Percentiles rank a stretch among this genome's conserved stretches.
Conservation (phyloP, 2,888 invertebrate genomes). For the Acronicta leporina region DNA sequence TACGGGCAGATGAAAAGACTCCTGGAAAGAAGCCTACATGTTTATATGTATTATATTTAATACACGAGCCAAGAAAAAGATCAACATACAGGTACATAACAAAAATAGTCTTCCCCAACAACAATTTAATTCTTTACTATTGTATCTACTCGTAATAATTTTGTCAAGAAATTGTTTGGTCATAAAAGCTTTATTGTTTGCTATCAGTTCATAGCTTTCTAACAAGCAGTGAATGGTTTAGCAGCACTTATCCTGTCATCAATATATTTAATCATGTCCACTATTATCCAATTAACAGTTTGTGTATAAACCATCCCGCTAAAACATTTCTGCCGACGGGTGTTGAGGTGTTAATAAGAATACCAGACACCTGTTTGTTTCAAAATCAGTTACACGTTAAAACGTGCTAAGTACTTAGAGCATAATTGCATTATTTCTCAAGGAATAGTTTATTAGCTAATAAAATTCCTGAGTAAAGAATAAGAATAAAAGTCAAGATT, state of each 20-base stretch:
- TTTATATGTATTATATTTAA: constrained; percentile 27
- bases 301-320: constrained; percentile 61
- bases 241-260: constrained; percentile 33
- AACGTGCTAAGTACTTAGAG: constrained; percentile 27
- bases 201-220: constrained; percentile 48
- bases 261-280: constrained; percentile 37
- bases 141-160: too few relatives aligned
- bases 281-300: constrained; percentile 70
- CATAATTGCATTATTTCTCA: constrained; percentile 24
- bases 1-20: too few relatives aligned
- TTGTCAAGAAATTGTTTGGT: constrained; percentile 35
- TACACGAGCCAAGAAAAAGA: constrained; percentile 20
- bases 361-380: constrained; percentile 56
- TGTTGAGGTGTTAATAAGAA: constrained; percentile 53
- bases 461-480: constrained; percentile 19
- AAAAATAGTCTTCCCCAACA: too few relatives aligned
- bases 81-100: too few relatives aligned
- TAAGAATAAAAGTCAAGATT: too few relatives aligned
- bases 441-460: constrained; percentile 23
- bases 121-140: too few relatives aligned
- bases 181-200: constrained; percentile 60
- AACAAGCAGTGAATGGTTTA: constrained; percentile 25
- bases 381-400: constrained; percentile 56
- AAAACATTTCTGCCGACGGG: constrained; percentile 59
- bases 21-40: too few relatives aligned